Evolutionary conservation across 2,888 invertebrate genomes (phyloP).

Genomic region (Philereme vetulata): DNA sequence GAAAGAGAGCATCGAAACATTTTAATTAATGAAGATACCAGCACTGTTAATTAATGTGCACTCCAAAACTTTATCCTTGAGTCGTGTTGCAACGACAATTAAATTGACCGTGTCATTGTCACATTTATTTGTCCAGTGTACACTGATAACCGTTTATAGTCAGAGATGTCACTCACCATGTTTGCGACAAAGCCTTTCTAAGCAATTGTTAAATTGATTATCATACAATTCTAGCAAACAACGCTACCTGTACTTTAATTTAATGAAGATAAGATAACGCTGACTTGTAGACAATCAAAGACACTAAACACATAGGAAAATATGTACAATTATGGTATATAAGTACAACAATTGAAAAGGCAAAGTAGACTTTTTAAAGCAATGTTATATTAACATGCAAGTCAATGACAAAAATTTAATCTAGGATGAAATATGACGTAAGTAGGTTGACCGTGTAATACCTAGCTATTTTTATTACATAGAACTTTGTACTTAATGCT

Average conservation of each 20-base stretch:
- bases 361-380: neutral
- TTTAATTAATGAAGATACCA: neutral
- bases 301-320: conserved; percentile 6
- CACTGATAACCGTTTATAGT: conserved; percentile 52
- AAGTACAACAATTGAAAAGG: conserved; percentile 8
- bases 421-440: too few relatives aligned
- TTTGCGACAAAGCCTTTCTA: conserved; percentile 57
- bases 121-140: conserved; percentile 54
- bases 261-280: conserved; percentile 63
- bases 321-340: too few relatives aligned
- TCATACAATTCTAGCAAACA: conserved; percentile 59
- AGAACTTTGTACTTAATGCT: too few relatives aligned
- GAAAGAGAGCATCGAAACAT: conserved; percentile 2
- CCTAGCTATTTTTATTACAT: too few relatives aligned
- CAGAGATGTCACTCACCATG: conserved; percentile 63
- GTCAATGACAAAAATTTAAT: too few relatives aligned
- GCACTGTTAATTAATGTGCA: conserved; percentile 20
- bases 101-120: conserved; percentile 63
- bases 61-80: conserved; percentile 52
- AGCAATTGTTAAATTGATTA: conserved; percentile 67
- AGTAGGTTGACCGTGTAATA: too few relatives aligned
- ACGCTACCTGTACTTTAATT: conserved; percentile 60
- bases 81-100: conserved; percentile 41
- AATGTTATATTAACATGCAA: too few relatives aligned
- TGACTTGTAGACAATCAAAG: conserved; percentile 38